A percentile compares a stretch with the other conserved stretches of the same genome.
These are phyloP conservation scores for Linurgus olivaceus DNA, from an alignment of 2,797 vertebrate genomes.

Conservation along the genomic window DNA sequence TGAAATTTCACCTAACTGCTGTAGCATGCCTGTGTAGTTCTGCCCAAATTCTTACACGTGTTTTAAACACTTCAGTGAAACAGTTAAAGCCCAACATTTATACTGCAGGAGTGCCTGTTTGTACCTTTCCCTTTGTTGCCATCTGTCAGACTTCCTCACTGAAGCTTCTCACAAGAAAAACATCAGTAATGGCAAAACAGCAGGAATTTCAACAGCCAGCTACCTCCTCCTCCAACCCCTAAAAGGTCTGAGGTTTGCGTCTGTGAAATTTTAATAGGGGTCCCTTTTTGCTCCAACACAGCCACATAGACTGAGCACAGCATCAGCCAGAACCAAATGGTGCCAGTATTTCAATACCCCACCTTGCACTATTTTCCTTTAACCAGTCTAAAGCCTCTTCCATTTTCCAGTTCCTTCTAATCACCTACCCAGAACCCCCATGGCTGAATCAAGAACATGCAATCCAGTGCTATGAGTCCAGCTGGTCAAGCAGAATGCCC, in stretches of 20 bases:
- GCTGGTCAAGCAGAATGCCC: neutral
- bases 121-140: conserved; percentile 42
- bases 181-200: conserved; percentile 35
- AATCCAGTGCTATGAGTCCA: neutral
- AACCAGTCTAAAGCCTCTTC: neutral
- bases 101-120: conserved; percentile 37
- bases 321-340: neutral
- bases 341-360: neutral
- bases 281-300: conserved; percentile 5
- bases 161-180: conserved; percentile 28
- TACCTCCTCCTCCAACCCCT: neutral
- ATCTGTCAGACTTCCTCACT: conserved; percentile 45
- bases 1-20: neutral
- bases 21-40: neutral
- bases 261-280: neutral
- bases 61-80: conserved; percentile 21
- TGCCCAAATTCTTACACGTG: neutral
- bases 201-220: conserved; percentile 22
- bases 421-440: neutral
- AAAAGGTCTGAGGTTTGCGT: neutral
- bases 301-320: neutral
- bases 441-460: neutral
- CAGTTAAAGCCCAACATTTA: neutral
- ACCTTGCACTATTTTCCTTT: neutral
- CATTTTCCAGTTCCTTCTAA: neutral